Base-by-base conservation (phyloP, 2,888 invertebrate species). In the Lycocerus yunnanus region DNA sequence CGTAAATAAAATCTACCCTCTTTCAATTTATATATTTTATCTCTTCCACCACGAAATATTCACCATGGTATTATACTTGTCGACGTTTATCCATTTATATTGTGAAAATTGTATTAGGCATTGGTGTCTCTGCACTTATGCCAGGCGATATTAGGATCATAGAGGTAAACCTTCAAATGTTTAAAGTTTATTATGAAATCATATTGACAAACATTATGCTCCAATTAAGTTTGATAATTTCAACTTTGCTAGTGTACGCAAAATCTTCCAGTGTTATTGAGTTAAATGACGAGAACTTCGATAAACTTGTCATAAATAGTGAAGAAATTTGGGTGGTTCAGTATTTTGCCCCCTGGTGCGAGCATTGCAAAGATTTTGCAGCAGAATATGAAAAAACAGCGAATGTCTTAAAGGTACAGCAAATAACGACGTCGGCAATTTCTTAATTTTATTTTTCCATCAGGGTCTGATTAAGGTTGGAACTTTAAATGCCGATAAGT, bases 301-400 rank as follows among this genome's bases (percentile, higher is more conserved):
- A 98, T 82, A 91, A 89, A 79, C 88, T 93, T 81, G 98, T 99
- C 5, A 87, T 93, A 66, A 91, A 94, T 79, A 92, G 95, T 78
- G 94, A 98, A 86, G 92, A 93, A 80, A 88, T 99, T 20, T 99
- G 98, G 98, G 88, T 99, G 73, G 95, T 99, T 1, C 98, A 99
- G 84, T 98, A 97, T 87, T 98, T 91, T 86, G 98, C 98, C 1
- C 97, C 98, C 0, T 99, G 98, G 98, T 98, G 95, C 86, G 96
- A 95, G 11, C 95, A 96, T 84, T 96, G 99, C 87, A 93, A 98
- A 86, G 91, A 91, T 76, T 89, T 99, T 61, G 96, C 94, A 61
- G 95, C 97, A 1, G 98, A 98, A 85, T 99, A 97, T 88, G 92
- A 94, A 77, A 98, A 98, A 88, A 94, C 96, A 68, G 98, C 99